Conservation (phyloP, 1,140 invertebrate genomes). For the Leptoteleia sp. region DNA sequence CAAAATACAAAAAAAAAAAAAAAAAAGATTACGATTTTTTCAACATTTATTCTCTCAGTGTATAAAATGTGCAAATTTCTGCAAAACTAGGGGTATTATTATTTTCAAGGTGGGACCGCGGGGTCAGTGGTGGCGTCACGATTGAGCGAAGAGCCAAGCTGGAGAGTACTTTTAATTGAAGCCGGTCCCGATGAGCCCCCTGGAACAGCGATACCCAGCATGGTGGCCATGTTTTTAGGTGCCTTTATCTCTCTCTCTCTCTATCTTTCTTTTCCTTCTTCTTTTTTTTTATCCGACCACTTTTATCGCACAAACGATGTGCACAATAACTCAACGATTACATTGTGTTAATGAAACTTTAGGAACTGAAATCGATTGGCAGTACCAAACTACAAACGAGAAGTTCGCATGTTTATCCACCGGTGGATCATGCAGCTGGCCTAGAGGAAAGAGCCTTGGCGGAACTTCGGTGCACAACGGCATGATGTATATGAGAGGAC, state of each 20-base stretch:
- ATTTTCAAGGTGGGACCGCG: constrained; percentile 81
- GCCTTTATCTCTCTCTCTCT: no score
- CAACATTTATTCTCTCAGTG: no score
- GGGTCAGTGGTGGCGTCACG: constrained; percentile 87
- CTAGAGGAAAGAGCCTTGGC: constrained; percentile 90
- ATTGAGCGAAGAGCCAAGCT: constrained; percentile 82
- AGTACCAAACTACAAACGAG: constrained; percentile 92
- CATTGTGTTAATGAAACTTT: constrained; percentile 24
- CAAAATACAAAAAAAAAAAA: no score
- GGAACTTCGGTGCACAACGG: constrained; percentile 88
- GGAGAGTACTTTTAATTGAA: constrained; percentile 82
- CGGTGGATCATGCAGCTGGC: constrained; percentile 90
- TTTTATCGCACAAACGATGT: no score
- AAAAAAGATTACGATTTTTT: no score
- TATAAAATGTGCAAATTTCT: no score
- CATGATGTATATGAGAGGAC: constrained; percentile 90
- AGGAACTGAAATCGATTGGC: constrained; percentile 91
- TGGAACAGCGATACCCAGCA: constrained; percentile 89
- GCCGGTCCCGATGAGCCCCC: constrained; percentile 89
- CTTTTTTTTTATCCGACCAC: no score
- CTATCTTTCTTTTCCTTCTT: no score
- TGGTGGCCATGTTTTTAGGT: constrained; percentile 91
- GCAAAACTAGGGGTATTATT: no score
- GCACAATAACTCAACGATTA: background rate
- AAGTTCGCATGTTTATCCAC: constrained; percentile 88